Percentiles rank a stretch among this genome's conserved stretches.
These are phyloP conservation scores for Ptychodera flava DNA, from an alignment of 35 echinoderm and acorn worm genomes.

Conservation along the genomic window DNA sequence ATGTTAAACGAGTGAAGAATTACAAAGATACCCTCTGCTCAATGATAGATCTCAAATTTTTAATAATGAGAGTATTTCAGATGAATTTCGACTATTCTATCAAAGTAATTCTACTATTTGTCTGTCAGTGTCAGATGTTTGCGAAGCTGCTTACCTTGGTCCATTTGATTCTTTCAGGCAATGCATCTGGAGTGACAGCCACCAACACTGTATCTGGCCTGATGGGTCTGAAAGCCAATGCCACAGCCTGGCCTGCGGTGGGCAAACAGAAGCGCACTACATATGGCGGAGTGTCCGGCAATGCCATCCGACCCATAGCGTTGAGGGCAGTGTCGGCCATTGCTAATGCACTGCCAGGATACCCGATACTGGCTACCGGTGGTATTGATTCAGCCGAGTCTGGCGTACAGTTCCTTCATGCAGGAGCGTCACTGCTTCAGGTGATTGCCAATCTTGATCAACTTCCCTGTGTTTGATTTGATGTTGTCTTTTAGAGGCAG, in stretches of 20 bases:
- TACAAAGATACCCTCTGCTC: too few species aligned
- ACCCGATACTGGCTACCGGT: slow-evolving; percentile 85
- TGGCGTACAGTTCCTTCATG: slow-evolving; percentile 84
- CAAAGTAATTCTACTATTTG: too few species aligned
- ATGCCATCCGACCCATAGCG: slow-evolving; percentile 93
- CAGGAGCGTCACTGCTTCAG: slow-evolving; percentile 76
- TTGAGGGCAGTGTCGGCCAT: slow-evolving; percentile 91
- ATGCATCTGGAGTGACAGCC: slow-evolving; percentile 89
- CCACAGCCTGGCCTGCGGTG: slow-evolving; percentile 76
- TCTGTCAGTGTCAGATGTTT: too few species aligned
- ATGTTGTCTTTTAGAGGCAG: too few species aligned
- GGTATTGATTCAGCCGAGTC: slow-evolving; percentile 95
- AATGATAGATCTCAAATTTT: too few species aligned
- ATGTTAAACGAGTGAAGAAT: too few species aligned
- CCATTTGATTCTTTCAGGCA: slow-evolving; percentile 32
- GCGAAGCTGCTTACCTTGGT: too few species aligned
- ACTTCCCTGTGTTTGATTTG: too few species aligned
- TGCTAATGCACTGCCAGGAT: slow-evolving; percentile 72
- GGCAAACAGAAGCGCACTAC: slow-evolving; percentile 74
- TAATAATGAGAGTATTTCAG: too few species aligned
- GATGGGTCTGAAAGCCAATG: slow-evolving; percentile 75
- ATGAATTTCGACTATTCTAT: too few species aligned
- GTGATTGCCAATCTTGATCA: too few species aligned
- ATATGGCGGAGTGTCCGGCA: slow-evolving; percentile 91
- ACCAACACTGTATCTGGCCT: slow-evolving; percentile 98